Evolutionary conservation across 1,140 invertebrate species (phyloP), one percentile per base, ranked within the genome.

Genomic region (Drosophila arawakana): DNA sequence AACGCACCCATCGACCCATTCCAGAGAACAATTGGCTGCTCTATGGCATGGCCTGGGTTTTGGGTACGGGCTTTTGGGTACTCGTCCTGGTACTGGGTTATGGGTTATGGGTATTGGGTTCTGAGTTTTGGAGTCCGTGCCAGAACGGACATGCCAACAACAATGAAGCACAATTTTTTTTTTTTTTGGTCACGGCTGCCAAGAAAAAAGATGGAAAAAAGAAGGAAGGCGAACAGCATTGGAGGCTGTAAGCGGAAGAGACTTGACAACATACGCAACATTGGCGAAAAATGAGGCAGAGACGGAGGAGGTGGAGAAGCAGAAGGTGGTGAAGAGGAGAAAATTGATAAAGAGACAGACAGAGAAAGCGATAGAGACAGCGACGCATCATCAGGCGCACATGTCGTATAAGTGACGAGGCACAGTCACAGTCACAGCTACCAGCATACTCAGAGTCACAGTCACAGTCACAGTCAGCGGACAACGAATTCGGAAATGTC

Each of bases 191-290:
- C 47, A 10, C 65, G 59, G 73, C 13, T 89, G 84, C 84, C 84
- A 89, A 88, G 78, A 83, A 67, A 71, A 61, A 66, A 80, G 61
- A 62, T 39, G 62, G 67, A 54, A 74, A 78, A 15, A 13, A 50
- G 43, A 47, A 44, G 58, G 21, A 15, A 18, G 18, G 55, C 30
- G 69, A 60, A 50, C 78, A 78, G 37, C 76, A 76, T 55, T 50
- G 70, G 57, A 78, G 83, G 70, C 79, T 83, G 67, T 65, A 75
- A 54, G 54, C 84, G 84, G 84, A 89, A 90, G 84, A 73, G 78
- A 85, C 81, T 89, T 89, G 84, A 89, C 84, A 89, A 78, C 81
- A 89, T 89, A 89, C 84, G 84, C 84, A 89, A 89, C 84, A 89
- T 89, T 75, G 84, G 62, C 83, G 84, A 89, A 89, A 89, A 90